A percentile compares a stretch with the other conserved stretches of the same genome.
Conservation (phyloP, 2,888 invertebrate genomes). For the Pegoplata infirma region DNA sequence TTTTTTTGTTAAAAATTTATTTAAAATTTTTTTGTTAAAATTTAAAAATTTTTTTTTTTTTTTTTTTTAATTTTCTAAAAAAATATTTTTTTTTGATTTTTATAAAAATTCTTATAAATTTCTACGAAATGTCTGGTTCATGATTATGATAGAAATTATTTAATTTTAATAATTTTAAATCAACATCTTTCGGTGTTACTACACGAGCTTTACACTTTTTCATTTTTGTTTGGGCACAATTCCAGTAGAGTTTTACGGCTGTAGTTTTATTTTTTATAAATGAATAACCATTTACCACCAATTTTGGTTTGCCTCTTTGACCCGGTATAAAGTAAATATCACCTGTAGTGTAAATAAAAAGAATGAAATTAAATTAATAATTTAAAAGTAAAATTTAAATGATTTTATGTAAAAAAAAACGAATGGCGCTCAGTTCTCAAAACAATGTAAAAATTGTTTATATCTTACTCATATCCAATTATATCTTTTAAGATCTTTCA, state of each 20-base stretch:
- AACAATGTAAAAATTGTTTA: no score
- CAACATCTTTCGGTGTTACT: slow-evolving; percentile 62
- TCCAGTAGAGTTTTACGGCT: slow-evolving; percentile 69
- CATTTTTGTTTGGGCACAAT: slow-evolving; percentile 67
- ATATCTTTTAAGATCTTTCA: no score
- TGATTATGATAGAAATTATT: slow-evolving; percentile 68
- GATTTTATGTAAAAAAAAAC: no score
- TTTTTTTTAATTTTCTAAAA: background rate
- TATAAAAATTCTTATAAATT: background rate
- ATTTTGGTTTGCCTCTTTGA: slow-evolving; percentile 70
- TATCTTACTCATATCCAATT: no score
- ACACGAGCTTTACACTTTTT: slow-evolving; percentile 69
- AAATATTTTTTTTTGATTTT: background rate
- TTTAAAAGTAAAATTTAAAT: no score
- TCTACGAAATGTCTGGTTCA: slow-evolving; percentile 62
- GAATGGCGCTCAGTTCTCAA: no score
- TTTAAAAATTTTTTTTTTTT: background rate
- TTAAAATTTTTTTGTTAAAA: background rate
- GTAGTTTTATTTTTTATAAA: slow-evolving; percentile 70
- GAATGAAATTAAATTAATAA: no score
- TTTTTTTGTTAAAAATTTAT: background rate
- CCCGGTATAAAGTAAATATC: slow-evolving; percentile 65
- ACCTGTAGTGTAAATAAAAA: slow-evolving; percentile 20
- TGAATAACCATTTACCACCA: slow-evolving; percentile 69
- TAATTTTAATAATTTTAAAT: slow-evolving; percentile 59